These are phyloP conservation scores for Arbacia lixula DNA, from an alignment of 53 echinoderm and acorn worm genomes.

Conservation along the genomic window DNA sequence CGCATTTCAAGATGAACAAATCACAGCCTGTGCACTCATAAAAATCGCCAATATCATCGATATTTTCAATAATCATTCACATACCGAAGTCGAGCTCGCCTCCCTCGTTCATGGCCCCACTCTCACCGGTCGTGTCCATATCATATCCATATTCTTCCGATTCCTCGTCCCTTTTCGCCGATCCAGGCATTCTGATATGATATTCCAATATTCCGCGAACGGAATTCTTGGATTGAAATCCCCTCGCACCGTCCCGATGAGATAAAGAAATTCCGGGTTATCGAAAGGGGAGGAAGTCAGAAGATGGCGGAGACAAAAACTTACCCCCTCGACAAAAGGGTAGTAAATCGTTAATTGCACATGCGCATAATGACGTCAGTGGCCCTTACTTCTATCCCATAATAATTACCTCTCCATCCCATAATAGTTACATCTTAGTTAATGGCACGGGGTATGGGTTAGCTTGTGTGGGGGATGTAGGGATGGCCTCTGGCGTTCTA, in stretches of 20 bases:
- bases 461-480: constrained; percentile 7
- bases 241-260: neutral
- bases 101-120: constrained; percentile 59
- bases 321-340: constrained; percentile 99
- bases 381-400: constrained; percentile 96
- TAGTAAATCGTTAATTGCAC: constrained; percentile 94
- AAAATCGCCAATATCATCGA: constrained; percentile 70
- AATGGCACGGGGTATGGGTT: constrained; percentile 60
- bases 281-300: constrained; percentile 61
- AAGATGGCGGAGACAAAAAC: constrained; percentile 75
- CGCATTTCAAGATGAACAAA: constrained; percentile 16
- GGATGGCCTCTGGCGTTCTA: neutral
- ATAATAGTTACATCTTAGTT: constrained; percentile 98
- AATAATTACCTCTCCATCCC: constrained; percentile 99
- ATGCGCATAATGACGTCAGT: constrained; percentile 99
- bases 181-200: constrained; percentile 71
- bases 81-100: constrained; percentile 55
- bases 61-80: constrained; percentile 81
- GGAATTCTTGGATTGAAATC: constrained; percentile 20
- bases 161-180: constrained; percentile 74
- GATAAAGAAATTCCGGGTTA: constrained; percentile 56
- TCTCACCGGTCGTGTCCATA: constrained; percentile 78
- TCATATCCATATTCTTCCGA: constrained; percentile 73
- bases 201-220: constrained; percentile 28
- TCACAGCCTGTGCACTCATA: constrained; percentile 35